Base-by-base conservation (phyloP, 2,113 vertebrate species). In the Nanger granti region DNA sequence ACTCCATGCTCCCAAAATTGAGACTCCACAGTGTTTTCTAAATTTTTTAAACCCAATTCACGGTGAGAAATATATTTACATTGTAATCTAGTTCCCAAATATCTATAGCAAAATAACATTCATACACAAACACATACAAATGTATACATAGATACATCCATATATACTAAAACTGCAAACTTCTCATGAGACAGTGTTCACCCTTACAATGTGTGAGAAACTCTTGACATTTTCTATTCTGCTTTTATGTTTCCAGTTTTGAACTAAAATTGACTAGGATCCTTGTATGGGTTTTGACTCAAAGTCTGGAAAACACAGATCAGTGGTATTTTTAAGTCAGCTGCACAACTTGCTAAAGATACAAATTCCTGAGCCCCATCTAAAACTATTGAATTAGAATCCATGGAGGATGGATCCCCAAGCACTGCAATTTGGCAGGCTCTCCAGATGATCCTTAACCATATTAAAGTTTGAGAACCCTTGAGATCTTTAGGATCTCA, bases 291-390 rank as follows among this genome's bases (percentile, higher is more conserved):
- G 44, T 87, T 94, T 83, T 93, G 82, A 93, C 24, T 41, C 64
- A 3, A 95, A 54, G 57, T 88, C 24, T 60, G 49, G 20, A 89
- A 95, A 95, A 37, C n/a, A 97, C 22, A 84, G 41, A 55, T 14
- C 22, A 86, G 13, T 83, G 55, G 62, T 60, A 89, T 94, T 95
- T 95, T 96, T 88, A 95, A 96, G 64, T 82, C 34, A 69, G 29
- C 34, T 92, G 26, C 26, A 91, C 89, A 73, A 83, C 29, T 89
- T 47, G 44, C 55, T 91, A 66, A 69, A 76, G 17, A 29, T 55
- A 64, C 17, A 73, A 95, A 89, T 89, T 96, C 55, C 37, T 95
- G 41, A 86, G 55, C 31, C 52, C 41, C 47, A 52, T 17, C 37
- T 89, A 93, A 95, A 93, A 86, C 37, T 76, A 91, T 0, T 93